Evolutionary conservation across 2,888 invertebrate species (phyloP).

Genomic region (Spilarctia lutea): DNA sequence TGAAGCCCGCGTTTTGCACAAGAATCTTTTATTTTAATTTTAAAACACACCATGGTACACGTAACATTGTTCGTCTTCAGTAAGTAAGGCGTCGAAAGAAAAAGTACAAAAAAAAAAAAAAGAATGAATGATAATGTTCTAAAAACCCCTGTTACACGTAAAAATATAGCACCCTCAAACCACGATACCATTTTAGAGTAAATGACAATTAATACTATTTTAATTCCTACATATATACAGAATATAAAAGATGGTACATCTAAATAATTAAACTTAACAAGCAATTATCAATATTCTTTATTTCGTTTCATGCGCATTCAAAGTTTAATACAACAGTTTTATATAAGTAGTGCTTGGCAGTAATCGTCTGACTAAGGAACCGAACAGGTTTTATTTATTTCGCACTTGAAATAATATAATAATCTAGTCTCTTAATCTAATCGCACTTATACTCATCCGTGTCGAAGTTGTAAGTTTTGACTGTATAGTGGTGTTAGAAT

Average conservation of each 20-base stretch:
- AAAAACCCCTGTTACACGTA: no score
- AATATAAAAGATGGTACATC: conserved; percentile 28
- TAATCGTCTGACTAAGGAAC: conserved; percentile 19
- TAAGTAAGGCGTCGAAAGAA: no score
- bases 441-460: neutral
- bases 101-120: no score
- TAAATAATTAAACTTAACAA: conserved; percentile 13
- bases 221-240: no score
- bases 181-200: no score
- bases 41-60: no score
- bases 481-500: neutral
- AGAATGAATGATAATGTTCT: no score
- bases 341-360: conserved; percentile 24
- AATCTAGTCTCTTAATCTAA: neutral
- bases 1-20: no score
- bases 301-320: conserved; percentile 13
- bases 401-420: conserved; percentile 7
- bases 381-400: neutral
- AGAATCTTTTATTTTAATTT: no score
- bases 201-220: no score
- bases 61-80: no score
- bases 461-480: neutral
- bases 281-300: neutral
- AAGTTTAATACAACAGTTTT: conserved; percentile 11
- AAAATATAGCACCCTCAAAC: no score